phyloP scores from a whole-genome alignment of 2,888 invertebrate species.

The Apodemia zela region DNA sequence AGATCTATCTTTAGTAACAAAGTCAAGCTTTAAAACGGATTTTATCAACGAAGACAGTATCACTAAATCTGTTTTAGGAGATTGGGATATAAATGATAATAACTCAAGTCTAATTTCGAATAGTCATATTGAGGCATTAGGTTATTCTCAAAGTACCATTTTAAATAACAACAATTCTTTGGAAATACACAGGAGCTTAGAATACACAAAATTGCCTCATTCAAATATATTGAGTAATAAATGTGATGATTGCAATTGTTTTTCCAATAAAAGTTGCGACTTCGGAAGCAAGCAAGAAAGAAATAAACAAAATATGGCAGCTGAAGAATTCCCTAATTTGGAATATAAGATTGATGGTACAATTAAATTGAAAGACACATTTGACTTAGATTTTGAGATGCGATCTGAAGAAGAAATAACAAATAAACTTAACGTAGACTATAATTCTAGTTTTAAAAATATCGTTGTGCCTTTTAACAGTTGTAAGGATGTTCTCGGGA shows the following conservation, averaged over 20 bases:
- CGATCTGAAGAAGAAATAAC: constrained; percentile 12
- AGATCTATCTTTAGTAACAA: constrained; percentile 19
- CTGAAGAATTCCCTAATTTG: constrained; percentile 40
- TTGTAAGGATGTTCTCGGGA: constrained; percentile 64
- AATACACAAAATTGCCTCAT: neutral
- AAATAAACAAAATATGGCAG: constrained; percentile 23
- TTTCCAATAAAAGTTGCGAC: constrained; percentile 22
- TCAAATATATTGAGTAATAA: constrained; percentile 16
- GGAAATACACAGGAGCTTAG: neutral
- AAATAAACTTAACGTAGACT: constrained; percentile 19
- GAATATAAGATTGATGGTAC: constrained; percentile 52
- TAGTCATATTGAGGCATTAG: neutral
- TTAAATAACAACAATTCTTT: neutral
- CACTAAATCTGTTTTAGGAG: constrained; percentile 39
- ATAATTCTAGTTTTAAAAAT: constrained; percentile 27
- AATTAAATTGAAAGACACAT: constrained; percentile 56
- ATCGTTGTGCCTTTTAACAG: constrained; percentile 51
- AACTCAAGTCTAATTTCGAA: constrained; percentile 25
- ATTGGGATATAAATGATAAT: constrained; percentile 43
- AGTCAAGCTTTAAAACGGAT: neutral
- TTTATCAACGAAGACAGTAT: neutral
- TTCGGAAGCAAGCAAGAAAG: constrained; percentile 18
- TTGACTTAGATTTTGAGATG: constrained; percentile 46
- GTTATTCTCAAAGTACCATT: neutral
- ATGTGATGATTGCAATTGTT: constrained; percentile 50